Evolutionary conservation across 2,797 vertebrate genomes (phyloP).

Genomic region (Tachyglossus aculeatus): DNA sequence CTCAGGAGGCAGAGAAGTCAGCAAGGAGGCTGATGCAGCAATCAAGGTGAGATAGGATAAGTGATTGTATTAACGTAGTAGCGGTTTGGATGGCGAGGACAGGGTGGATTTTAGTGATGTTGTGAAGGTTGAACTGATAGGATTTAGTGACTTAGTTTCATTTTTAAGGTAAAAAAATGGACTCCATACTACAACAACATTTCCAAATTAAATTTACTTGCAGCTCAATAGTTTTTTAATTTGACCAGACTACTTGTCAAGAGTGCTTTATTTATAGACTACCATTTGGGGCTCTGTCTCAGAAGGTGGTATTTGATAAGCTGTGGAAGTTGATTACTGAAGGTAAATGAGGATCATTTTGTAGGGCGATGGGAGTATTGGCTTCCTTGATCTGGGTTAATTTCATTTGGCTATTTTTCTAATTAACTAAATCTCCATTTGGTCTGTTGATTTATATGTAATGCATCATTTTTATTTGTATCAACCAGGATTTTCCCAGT

Average conservation of each 20-base stretch:
- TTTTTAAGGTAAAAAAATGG: conserved; percentile 36
- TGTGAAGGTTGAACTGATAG: too few species aligned
- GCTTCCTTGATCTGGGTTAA: conserved; percentile 18
- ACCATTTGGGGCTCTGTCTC: conserved; percentile 47
- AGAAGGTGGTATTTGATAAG: conserved; percentile 49
- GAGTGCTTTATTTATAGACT: conserved; percentile 47
- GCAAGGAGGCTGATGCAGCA: too few species aligned
- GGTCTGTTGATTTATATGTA: not conserved
- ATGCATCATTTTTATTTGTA: conserved; percentile 31
- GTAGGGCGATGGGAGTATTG: conserved; percentile 33
- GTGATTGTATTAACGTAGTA: too few species aligned
- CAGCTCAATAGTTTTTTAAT: conserved; percentile 50
- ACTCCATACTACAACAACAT: conserved; percentile 51
- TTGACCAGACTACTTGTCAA: conserved; percentile 49
- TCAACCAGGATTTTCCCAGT: conserved; percentile 3
- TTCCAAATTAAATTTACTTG: conserved; percentile 51
- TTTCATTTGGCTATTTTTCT: conserved; percentile 39
- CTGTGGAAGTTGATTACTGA: conserved; percentile 42
- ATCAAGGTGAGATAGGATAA: too few species aligned
- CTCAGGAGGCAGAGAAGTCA: too few species aligned
- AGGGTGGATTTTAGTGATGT: too few species aligned
- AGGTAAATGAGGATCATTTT: conserved; percentile 46
- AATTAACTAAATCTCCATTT: conserved; percentile 36
- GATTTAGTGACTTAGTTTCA: too few species aligned
- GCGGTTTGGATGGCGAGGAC: too few species aligned